A percentile compares a stretch with the other conserved stretches of the same genome.
phyloP scores from a whole-genome alignment of 2,888 invertebrate species.

The Netelia melanura region DNA sequence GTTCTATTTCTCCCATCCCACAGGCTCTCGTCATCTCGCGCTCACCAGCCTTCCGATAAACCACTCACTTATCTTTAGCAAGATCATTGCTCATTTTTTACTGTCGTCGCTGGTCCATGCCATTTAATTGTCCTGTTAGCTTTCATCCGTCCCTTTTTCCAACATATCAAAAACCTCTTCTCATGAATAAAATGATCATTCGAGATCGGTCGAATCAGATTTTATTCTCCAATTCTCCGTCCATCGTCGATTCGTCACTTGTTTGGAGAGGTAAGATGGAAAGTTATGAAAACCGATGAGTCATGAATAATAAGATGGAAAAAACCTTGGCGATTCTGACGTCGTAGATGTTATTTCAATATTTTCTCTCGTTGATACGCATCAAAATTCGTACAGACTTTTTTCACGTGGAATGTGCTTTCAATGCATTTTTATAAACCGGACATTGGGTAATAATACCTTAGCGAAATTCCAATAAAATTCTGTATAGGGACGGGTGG shows the following conservation, averaged over 20 bases:
- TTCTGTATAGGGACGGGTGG: background rate
- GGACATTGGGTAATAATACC: background rate
- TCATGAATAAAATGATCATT: background rate
- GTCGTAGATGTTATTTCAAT: no score
- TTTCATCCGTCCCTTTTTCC: background rate
- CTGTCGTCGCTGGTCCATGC: background rate
- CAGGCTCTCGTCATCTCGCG: background rate
- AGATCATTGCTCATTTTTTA: background rate
- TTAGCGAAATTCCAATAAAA: conserved; percentile 8
- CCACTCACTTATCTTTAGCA: background rate
- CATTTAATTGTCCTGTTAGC: background rate
- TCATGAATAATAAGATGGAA: no score
- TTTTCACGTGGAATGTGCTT: background rate
- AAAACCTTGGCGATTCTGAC: no score
- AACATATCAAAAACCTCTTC: background rate
- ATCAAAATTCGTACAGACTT: no score
- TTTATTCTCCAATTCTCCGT: no score
- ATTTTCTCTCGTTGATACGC: no score
- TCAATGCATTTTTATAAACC: background rate
- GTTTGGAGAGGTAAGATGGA: no score
- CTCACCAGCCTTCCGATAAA: background rate
- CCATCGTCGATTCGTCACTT: no score
- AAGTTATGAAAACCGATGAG: no score
- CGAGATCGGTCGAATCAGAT: background rate
- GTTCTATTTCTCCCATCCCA: background rate